Conservation (phyloP, 2,888 invertebrate genomes). For the Tortrix viridana region DNA sequence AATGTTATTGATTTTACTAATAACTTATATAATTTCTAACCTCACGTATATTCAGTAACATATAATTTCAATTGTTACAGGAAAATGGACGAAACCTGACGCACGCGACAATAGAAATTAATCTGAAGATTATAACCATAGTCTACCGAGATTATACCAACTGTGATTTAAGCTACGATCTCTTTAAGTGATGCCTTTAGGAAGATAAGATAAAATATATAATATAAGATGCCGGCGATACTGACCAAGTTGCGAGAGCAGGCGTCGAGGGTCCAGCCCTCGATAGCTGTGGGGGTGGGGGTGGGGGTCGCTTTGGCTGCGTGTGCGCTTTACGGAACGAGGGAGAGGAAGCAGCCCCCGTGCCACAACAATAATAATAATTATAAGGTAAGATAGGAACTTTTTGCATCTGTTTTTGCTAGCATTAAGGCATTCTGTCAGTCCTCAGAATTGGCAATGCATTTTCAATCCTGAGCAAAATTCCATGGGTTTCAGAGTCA, state of each 20-base stretch:
- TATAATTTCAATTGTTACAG: slow-evolving; percentile 59
- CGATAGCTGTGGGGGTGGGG: slow-evolving; percentile 72
- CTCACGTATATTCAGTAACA: neutral
- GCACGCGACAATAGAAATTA: slow-evolving; percentile 38
- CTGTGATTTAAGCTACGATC: slow-evolving; percentile 31
- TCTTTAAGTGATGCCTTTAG: slow-evolving; percentile 21
- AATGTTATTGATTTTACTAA: too few relatives aligned
- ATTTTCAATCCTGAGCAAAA: too few relatives aligned
- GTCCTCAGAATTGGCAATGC: too few relatives aligned
- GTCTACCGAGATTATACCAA: slow-evolving; percentile 9
- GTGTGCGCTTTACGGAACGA: slow-evolving; percentile 69
- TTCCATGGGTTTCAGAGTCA: too few relatives aligned
- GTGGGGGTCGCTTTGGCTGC: slow-evolving; percentile 77
- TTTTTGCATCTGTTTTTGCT: too few relatives aligned
- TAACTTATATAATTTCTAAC: too few relatives aligned
- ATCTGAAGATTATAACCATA: slow-evolving; percentile 23
- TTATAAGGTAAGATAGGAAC: slow-evolving; percentile 71
- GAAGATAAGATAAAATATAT: slow-evolving; percentile 22
- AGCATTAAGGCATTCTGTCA: too few relatives aligned
- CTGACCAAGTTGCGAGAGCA: slow-evolving; percentile 75
- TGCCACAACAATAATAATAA: slow-evolving; percentile 74
- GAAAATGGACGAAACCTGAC: slow-evolving; percentile 63
- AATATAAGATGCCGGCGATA: slow-evolving; percentile 73
- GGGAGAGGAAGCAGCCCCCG: slow-evolving; percentile 71
- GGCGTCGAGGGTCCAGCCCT: slow-evolving; percentile 74